Evolutionary conservation across 2,797 vertebrate genomes (phyloP), one percentile per base, ranked within the genome.

Genomic region (Avahi laniger): DNA sequence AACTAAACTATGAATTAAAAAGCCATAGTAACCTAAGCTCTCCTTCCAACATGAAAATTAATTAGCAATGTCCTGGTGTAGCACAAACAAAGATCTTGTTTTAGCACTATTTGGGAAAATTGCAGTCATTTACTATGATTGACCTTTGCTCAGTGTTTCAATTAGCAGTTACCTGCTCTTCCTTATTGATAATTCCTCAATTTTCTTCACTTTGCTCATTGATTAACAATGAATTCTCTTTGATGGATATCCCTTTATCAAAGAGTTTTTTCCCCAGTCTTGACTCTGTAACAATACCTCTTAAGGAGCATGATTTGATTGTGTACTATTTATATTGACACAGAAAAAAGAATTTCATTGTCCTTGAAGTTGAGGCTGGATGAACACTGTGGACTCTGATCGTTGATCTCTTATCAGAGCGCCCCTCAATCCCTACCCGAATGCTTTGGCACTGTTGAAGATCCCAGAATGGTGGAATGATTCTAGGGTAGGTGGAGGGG

Each of bases 1-100:
- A 89, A 92, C 82, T 96, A 87, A 93, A 96, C 78, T 72, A 72
- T 89, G 82, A 96, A 91, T 95, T 95, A 94, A 83, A 92, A 92
- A 93, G 38, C 8, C n/a, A 14, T 67, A 92, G 52, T 91, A 43
- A 88, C 65, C 76, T 46, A 75, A 59, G 38, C 61, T 87, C 22
- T 87, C 52, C n/a, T 78, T 57, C 61, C 57, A 83, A 33, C 30
- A 7, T 92, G 67, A 93, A 97, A 97, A 95, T 93, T 95, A 93
- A 96, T 94, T 59, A 73, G 38, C 35, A 89, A 38, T 81, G 46
- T 4, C 11, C 20, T 85, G 54, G 38, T 83, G 17, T 26, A 63
- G 26, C 26, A 85, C 82, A 94, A 86, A 57, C n/a, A 81, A 65
- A 80, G 48, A 78, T 91, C 73, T 91, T 83, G 18, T 92, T 97